Base-by-base conservation (phyloP, 2,113 vertebrate species). In the Probosciger aterrimus region DNA sequence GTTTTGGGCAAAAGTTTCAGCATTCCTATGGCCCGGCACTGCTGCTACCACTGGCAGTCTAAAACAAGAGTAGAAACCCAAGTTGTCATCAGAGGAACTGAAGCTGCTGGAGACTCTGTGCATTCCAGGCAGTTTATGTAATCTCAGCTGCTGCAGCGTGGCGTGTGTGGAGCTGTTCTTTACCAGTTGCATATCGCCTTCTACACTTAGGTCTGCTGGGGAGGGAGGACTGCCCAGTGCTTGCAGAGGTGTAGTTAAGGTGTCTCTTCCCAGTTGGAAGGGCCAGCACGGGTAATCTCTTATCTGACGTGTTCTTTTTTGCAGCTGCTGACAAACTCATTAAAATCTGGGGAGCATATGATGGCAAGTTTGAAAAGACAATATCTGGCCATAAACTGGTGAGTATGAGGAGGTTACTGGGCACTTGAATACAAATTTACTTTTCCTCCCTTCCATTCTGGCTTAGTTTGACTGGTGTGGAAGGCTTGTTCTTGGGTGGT, bases 301-400 rank as follows among this genome's bases (percentile, higher is more conserved):
- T 75, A 87, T 87, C 50, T 82, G 83, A 31, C 25, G 39, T 39
- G 2, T 55, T 96, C 50, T 93, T 86, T 92, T 74, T 92, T 74
- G 96, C 95, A 99, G 99, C 99, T 94, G 99, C 99, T 91, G 99
- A 99, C 96, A 99, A 99, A 95, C 98, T 99, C 92, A 99, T 99
- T 95, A 99, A 99, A 97, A 99, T 99, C 76, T 99, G 99, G 99
- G 99, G 99, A 37, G 99, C 99, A 0, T 99, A 99, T 5, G 99
- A 99, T 22, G 99, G 99, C 67, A 99, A 99, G 91, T 99, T 99
- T 97, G 99, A 99, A 96, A 99, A 99, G 97, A 99, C 99, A 71
- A 98, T 99, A 96, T 99, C 99, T 37, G 99, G 99, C 79, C 99
- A 99, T 97, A 99, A 99, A 89, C 98, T 99, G 96, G 99, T 99